Evolutionary conservation across 2,888 invertebrate species (phyloP).

Genomic region (Acanthosepion pharaonis): DNA sequence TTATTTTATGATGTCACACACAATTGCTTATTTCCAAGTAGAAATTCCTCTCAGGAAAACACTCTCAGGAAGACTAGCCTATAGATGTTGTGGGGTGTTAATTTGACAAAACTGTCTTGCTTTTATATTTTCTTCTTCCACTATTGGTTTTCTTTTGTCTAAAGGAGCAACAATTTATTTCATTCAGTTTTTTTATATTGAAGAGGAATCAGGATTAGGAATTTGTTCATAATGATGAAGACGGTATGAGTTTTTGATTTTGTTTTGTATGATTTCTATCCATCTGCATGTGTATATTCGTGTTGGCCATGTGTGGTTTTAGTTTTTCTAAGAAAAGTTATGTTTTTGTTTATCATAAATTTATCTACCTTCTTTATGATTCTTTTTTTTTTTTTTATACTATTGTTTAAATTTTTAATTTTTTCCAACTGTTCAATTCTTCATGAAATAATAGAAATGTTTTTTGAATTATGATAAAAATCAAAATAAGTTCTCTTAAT

Average conservation of each 20-base stretch:
- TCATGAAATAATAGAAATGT: too few relatives aligned
- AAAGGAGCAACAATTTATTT: background rate
- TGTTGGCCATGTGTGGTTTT: too few relatives aligned
- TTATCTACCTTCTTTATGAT: too few relatives aligned
- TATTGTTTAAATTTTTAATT: too few relatives aligned
- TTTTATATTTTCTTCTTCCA: background rate
- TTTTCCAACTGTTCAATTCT: too few relatives aligned
- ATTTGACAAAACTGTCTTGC: background rate
- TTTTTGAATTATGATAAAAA: too few relatives aligned
- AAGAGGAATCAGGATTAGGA: background rate
- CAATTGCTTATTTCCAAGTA: background rate
- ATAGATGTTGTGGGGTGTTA: background rate
- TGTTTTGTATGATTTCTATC: too few relatives aligned
- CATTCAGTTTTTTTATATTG: background rate
- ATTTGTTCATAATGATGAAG: slow-evolving; percentile 33
- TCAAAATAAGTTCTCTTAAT: too few relatives aligned
- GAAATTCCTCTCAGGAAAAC: background rate
- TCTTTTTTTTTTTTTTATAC: too few relatives aligned
- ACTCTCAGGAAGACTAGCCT: background rate
- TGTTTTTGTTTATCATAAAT: too few relatives aligned
- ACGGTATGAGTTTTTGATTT: background rate
- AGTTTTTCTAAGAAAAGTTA: too few relatives aligned
- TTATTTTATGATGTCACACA: background rate
- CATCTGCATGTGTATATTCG: too few relatives aligned
- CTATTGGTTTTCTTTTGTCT: background rate